Base-by-base conservation (phyloP, 2,888 invertebrate genomes). In the Dioctria rufipes region DNA sequence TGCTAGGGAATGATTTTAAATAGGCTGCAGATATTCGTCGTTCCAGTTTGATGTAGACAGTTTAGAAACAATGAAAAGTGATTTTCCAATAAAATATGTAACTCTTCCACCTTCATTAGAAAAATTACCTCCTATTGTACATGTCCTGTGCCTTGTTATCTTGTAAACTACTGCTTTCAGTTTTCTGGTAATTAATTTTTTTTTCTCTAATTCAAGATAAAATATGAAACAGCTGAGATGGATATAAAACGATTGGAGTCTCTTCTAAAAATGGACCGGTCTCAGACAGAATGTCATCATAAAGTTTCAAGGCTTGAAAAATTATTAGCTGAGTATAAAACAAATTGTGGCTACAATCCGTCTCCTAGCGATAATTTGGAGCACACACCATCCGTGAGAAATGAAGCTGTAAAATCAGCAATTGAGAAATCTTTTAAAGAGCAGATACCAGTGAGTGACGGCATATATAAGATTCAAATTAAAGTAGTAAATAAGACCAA, bases 391-490 rank as follows among this genome's bases (percentile, higher is more conserved):
- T 63, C 63, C 4, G 25, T 63, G 8, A 46, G 63, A 5, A 77
- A 11, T 11, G 77, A 77, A 39, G 77, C 63, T 46, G 69, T 60
- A 13, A 79, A 79, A 46, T 46, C 46, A n/a, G 58, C 13, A 11
- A 85, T 86, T 49, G 84, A 86, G 67, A 89, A 86, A 84, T 87
- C 87, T 3, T 89, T 89, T 81, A 86, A 86, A 80, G 87, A 87
- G 49, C 89, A 89, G 86, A 85, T 87, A 81, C 85, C 86, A 83
- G 88, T 89, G 88, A 89, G 89, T 89, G 86, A 86, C 49, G 88
- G 88, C 84, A 85, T 89, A 84, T 89, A 89, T 86, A 87, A 85
- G 84, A 89, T 89, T 83, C 85, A 86, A 84, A 85, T 87, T 84
- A 87, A 86, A 84, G 83, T 85, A 84, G 86, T 86, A 86, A 89